Percentiles rank a stretch among this genome's conserved stretches.
These are phyloP conservation scores for Dastarcus helophoroides DNA, from an alignment of 2,888 invertebrate species.

Conservation along the genomic window DNA sequence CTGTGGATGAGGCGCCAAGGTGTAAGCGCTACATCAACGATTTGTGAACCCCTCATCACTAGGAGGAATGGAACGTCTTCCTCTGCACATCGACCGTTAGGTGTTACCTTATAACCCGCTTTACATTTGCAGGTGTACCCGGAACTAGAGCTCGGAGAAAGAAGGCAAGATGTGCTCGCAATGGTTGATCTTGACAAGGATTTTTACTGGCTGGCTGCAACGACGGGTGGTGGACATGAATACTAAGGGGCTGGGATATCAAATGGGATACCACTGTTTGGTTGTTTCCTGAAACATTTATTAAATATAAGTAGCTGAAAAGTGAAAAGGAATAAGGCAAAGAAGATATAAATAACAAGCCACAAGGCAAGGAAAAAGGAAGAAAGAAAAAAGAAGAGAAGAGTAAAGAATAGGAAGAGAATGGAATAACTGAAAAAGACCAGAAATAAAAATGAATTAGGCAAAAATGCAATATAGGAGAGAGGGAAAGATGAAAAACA, in stretches of 20 bases:
- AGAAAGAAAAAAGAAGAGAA: too few relatives aligned
- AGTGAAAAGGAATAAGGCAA: too few relatives aligned
- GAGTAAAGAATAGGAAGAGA: too few relatives aligned
- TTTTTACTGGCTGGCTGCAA: conserved; percentile 71
- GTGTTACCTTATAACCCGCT: conserved; percentile 61
- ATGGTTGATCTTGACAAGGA: conserved; percentile 60
- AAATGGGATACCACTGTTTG: conserved; percentile 90
- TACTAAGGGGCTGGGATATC: conserved; percentile 88
- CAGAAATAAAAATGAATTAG: too few relatives aligned
- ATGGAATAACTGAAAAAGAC: too few relatives aligned
- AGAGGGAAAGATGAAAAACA: too few relatives aligned
- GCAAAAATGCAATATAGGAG: too few relatives aligned
- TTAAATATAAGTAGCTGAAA: too few relatives aligned
- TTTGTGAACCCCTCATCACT: conserved; percentile 80
- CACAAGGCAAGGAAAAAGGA: too few relatives aligned
- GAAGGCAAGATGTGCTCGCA: too few relatives aligned
- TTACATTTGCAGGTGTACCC: conserved; percentile 87
- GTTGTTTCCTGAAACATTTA: conserved; percentile 56
- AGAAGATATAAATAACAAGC: too few relatives aligned
- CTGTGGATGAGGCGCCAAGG: conserved; percentile 65
- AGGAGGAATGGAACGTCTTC: conserved; percentile 84
- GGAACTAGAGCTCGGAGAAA: conserved; percentile 59
- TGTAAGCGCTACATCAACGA: conserved; percentile 71
- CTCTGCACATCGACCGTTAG: conserved; percentile 63
- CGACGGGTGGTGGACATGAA: conserved; percentile 91